These are phyloP conservation scores for Priocnemis perturbator DNA, from an alignment of 2,888 invertebrate species.

Conservation along the genomic window DNA sequence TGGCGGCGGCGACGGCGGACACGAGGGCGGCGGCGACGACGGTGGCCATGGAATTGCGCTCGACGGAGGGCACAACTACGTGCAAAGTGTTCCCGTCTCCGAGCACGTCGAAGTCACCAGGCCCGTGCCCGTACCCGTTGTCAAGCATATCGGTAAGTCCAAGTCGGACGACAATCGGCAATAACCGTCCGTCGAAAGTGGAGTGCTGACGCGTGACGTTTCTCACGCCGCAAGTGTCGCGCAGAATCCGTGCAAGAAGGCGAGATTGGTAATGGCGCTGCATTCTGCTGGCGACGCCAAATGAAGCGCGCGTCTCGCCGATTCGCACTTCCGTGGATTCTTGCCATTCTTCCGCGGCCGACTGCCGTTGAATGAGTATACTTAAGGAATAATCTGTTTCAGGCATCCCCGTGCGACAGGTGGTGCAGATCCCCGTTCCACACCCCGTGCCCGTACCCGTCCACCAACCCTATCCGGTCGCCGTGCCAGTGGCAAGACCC, in stretches of 20 bases:
- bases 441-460: conserved; percentile 79
- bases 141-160: conserved; percentile 80
- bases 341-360: not conserved
- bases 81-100: conserved; percentile 78
- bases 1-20: conserved; percentile 60
- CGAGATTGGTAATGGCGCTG: no score
- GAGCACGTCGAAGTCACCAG: conserved; percentile 83
- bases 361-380: not conserved
- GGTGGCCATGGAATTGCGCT: conserved; percentile 66
- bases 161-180: no score
- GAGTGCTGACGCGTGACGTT: no score
- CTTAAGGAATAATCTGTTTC: not conserved
- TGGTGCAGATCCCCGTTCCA: conserved; percentile 79
- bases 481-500: conserved; percentile 82
- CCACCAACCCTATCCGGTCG: conserved; percentile 82
- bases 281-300: no score
- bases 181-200: no score
- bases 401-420: conserved; percentile 76
- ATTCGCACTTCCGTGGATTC: not conserved
- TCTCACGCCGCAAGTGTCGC: no score
- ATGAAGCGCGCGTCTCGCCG: no score
- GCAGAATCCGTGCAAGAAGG: no score
- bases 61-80: conserved; percentile 73
- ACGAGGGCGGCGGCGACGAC: conserved; percentile 64
- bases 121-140: conserved; percentile 82